A percentile compares a stretch with the other conserved stretches of the same genome.
Conservation (phyloP, 1,140 invertebrate genomes). For the Lordiphosa stackelbergi region DNA sequence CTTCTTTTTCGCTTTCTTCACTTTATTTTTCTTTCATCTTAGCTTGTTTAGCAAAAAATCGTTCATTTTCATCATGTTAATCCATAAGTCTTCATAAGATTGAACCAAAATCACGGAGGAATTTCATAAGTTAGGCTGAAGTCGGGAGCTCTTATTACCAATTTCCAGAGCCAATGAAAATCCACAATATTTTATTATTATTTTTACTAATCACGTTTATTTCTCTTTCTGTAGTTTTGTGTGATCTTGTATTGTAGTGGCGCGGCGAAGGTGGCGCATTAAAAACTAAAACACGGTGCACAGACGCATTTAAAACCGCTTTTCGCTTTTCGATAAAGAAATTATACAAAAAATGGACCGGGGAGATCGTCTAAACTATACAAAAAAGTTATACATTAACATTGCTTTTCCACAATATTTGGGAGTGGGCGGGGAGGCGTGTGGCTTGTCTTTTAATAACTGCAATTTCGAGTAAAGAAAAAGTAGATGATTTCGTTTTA, state of each 20-base stretch:
- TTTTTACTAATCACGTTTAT: constrained; percentile 73
- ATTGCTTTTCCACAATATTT: constrained; percentile 36
- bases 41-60: too few relatives aligned
- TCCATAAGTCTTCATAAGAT: too few relatives aligned
- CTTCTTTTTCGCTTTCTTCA: too few relatives aligned
- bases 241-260: constrained; percentile 49
- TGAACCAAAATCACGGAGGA: too few relatives aligned
- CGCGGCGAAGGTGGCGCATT: constrained; percentile 42
- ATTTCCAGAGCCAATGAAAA: too few relatives aligned
- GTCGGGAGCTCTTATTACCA: too few relatives aligned
- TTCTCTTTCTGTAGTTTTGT: constrained; percentile 57
- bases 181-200: constrained; percentile 6
- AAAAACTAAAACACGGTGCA: constrained; percentile 64
- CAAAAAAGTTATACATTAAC: constrained; percentile 45
- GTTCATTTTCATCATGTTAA: too few relatives aligned
- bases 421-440: background rate
- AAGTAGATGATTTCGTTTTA: constrained; percentile 7
- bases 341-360: constrained; percentile 37
- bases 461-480: constrained; percentile 15
- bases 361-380: constrained; percentile 61
- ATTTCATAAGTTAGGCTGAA: too few relatives aligned
- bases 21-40: too few relatives aligned
- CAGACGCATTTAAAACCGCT: constrained; percentile 35
- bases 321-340: constrained; percentile 14
- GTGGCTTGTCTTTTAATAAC: constrained; percentile 32